These are phyloP conservation scores for Rhinichthys osculus DNA, from an alignment of 2,797 vertebrate species.

Conservation along the genomic window DNA sequence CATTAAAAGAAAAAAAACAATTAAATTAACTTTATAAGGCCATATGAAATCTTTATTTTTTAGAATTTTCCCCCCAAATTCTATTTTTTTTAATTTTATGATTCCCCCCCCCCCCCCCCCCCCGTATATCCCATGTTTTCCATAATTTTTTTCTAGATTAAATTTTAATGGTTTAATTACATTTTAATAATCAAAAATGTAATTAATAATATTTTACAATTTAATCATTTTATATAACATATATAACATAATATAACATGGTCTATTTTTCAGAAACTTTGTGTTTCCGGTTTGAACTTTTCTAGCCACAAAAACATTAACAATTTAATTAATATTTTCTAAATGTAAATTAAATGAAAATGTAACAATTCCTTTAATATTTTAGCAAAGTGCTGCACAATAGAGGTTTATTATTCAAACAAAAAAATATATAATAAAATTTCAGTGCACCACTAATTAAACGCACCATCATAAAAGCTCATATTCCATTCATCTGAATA, in stretches of 20 bases:
- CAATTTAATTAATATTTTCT: neutral
- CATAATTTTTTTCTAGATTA: neutral
- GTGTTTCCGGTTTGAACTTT: neutral
- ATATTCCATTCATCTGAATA: neutral
- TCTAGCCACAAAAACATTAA: neutral
- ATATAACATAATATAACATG: too few species aligned
- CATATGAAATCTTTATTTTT: neutral
- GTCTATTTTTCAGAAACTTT: neutral
- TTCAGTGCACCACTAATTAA: neutral
- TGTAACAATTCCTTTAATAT: fast-evolving
- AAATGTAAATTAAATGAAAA: neutral
- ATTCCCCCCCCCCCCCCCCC: too few species aligned
- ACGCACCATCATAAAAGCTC: neutral
- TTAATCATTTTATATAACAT: neutral
- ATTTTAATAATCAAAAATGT: neutral
- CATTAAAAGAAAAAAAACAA: too few species aligned
- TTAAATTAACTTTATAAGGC: too few species aligned
- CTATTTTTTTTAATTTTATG: neutral
- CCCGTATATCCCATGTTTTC: neutral
- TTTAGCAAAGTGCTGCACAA: neutral
- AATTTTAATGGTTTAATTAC: neutral
- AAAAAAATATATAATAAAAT: neutral
- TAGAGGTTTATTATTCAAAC: neutral
- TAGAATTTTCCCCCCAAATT: neutral
- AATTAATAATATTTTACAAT: neutral